Percentiles rank a stretch among this genome's conserved stretches.
Evolutionary conservation across 1,140 invertebrate genomes (phyloP).

Genomic region (Cecropterus lyciades): DNA sequence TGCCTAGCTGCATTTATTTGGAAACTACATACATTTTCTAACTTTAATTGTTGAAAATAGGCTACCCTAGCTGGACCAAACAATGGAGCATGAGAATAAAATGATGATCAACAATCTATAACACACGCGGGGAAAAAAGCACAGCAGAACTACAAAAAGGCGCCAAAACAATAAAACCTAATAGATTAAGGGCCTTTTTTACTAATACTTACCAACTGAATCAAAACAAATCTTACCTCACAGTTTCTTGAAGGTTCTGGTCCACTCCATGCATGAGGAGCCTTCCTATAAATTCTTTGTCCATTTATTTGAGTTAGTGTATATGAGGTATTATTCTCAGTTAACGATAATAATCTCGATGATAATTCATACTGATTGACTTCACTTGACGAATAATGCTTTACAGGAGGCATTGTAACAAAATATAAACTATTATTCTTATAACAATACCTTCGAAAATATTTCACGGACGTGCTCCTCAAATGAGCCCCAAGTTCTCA

Average conservation of each 20-base stretch:
- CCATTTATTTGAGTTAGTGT: conserved; percentile 81
- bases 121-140: too few relatives aligned
- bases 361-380: conserved; percentile 82
- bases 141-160: too few relatives aligned
- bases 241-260: conserved; percentile 77
- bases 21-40: too few relatives aligned
- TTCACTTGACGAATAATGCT: conserved; percentile 79
- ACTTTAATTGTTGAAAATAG: too few relatives aligned
- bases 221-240: conserved; percentile 59
- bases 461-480: conserved; percentile 48
- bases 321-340: conserved; percentile 77
- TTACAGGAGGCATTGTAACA: conserved; percentile 72
- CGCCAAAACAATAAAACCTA: too few relatives aligned
- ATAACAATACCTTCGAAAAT: conserved; percentile 53
- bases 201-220: too few relatives aligned
- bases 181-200: too few relatives aligned
- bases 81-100: too few relatives aligned
- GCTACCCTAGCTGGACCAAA: too few relatives aligned
- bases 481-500: conserved; percentile 44
- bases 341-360: conserved; percentile 76
- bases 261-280: conserved; percentile 74
- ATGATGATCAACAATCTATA: too few relatives aligned
- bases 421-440: conserved; percentile 58
- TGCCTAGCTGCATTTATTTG: too few relatives aligned
- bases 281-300: conserved; percentile 77